A percentile compares a stretch with the other conserved stretches of the same genome.
phyloP scores from a whole-genome alignment of 2,888 invertebrate species.

The Scaeva pyrastri region DNA sequence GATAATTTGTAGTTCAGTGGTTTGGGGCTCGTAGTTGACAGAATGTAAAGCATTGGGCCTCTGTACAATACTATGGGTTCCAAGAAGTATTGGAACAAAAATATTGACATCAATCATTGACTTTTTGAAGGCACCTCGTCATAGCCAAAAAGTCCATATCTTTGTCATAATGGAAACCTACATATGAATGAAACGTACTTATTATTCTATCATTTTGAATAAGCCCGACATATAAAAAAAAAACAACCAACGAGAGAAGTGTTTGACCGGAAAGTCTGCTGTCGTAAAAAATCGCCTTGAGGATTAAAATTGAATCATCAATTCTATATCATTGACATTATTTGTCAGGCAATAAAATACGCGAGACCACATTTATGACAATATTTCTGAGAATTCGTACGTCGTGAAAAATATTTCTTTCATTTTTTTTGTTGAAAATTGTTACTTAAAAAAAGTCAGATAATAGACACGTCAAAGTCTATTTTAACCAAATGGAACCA shows the following conservation, averaged over 20 bases:
- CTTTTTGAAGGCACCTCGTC: too few relatives aligned
- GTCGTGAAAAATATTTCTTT: not conserved
- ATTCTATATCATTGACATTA: constrained; percentile 1
- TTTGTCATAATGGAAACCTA: too few relatives aligned
- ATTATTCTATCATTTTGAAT: too few relatives aligned
- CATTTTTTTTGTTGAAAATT: not conserved
- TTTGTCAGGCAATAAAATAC: not conserved
- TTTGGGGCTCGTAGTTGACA: too few relatives aligned
- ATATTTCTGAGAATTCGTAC: constrained; percentile 36
- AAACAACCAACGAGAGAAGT: not conserved
- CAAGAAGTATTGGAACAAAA: too few relatives aligned
- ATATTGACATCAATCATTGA: too few relatives aligned
- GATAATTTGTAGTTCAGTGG: too few relatives aligned
- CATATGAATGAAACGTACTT: too few relatives aligned
- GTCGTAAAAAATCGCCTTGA: not conserved
- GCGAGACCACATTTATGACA: too few relatives aligned
- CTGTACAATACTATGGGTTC: too few relatives aligned
- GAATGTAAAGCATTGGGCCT: too few relatives aligned
- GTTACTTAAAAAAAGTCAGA: not conserved
- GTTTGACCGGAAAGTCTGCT: not conserved
- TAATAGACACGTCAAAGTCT: not conserved
- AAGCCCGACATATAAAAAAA: not conserved
- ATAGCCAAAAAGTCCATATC: too few relatives aligned
- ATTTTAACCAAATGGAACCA: not conserved
- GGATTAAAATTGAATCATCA: not conserved